Evolutionary conservation across 2,113 vertebrate species (phyloP), one percentile per base, ranked within the genome.

Genomic region (Potamarius usumacintae): DNA sequence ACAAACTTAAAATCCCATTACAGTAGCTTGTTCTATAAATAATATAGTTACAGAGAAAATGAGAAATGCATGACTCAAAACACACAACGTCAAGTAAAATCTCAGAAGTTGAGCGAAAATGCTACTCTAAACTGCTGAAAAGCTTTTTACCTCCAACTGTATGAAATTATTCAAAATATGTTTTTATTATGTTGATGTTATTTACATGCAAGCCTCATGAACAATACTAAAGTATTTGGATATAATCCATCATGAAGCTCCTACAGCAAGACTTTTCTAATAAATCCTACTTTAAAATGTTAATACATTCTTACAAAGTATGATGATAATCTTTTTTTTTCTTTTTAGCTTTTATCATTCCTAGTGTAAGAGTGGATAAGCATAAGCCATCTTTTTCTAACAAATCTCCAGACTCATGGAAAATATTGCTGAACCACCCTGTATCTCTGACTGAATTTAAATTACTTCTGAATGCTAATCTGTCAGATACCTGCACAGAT

Each of bases 401-500:
- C 55, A 81, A 60, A 62, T 62, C 30, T 60, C 57, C 78, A 55
- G 6, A 81, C 55, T 81, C 78, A 81, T 81, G n/a, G 18, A 81
- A 81, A 81, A 60, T 60, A 81, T 58, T 7, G 17, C 76, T 78
- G 55, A 81, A 81, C 55, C 79, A 34, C 79, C 57, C 12, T 81
- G 57, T 81, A 81, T 60, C 57, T 82, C 79, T 62, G 79, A 82
- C 17, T 58, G 27, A 82, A 62, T 62, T 82, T 82, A 62, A 62
- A 82, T 62, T 62, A 62, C 57, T 60, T 81, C 79, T 60, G 27
- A 81, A 81, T 81, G 79, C 55, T 57, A 60, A 60, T 81, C 79
- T 60, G 55, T 62, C 79, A 82, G 79, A 82, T 82, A 82, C 79
- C 34, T 60, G 30, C 20, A 62, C 57, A 82, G 79, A 82, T 82